phyloP scores from a whole-genome alignment of 2,797 vertebrate species.

The Cryptoblepharus egeriae region DNA sequence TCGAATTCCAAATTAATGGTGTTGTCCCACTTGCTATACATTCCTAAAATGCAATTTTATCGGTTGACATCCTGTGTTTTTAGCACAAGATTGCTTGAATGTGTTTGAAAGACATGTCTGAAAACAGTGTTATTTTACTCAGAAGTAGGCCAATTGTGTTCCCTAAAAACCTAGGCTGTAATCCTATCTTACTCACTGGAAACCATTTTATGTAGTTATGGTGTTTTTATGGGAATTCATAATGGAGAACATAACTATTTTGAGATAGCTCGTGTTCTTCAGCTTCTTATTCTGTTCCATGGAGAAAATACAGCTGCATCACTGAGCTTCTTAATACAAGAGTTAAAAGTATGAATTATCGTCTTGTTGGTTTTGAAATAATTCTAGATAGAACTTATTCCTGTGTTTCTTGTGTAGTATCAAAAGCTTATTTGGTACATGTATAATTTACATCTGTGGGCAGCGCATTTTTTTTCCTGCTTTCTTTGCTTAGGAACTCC shows the following conservation, averaged over 20 bases:
- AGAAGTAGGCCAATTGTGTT: too few species aligned
- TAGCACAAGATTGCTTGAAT: constrained; percentile 20
- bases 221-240: background rate
- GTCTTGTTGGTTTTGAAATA: background rate
- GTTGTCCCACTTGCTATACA: background rate
- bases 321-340: too few species aligned
- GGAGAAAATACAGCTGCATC: background rate
- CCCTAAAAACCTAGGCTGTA: too few species aligned
- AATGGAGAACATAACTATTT: background rate
- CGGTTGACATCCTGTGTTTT: background rate
- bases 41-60: background rate
- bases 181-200: too few species aligned
- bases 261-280: constrained; percentile 12
- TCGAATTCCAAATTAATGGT: background rate
- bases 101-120: background rate
- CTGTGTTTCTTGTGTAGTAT: background rate
- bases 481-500: constrained; percentile 82
- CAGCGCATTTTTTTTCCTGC: constrained; percentile 24
- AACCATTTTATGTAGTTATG: background rate
- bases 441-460: background rate
- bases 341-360: background rate
- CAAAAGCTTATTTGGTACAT: background rate
- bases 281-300: background rate
- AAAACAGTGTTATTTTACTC: too few species aligned
- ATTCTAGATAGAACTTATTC: constrained; percentile 2